Evolutionary conservation across 37 sponge, comb jelly and placozoan genomes (phyloP).

Genomic region (Aplysina aerophoba): DNA sequence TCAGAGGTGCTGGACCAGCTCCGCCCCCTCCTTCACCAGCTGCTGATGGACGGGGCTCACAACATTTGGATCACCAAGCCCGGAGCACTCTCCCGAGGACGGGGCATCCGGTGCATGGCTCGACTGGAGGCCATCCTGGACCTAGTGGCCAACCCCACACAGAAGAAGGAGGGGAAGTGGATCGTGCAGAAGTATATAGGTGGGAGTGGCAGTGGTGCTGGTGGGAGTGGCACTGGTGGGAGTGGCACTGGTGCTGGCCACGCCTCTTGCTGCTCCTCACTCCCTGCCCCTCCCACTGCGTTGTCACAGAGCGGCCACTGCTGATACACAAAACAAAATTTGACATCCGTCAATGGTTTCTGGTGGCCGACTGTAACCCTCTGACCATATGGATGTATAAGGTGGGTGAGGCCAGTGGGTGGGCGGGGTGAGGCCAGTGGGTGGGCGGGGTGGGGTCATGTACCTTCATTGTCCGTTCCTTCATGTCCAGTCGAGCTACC

Average conservation of each 20-base stretch:
- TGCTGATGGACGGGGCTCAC: constrained; percentile 79
- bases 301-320: constrained; percentile 79
- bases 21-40: constrained; percentile 62
- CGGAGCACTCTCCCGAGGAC: constrained; percentile 92
- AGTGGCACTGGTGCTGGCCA: neutral
- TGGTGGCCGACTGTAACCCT: constrained; percentile 98
- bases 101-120: constrained; percentile 84
- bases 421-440: neutral
- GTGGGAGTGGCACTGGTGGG: neutral
- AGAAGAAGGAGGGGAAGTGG: constrained; percentile 79
- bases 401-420: constrained; percentile 36
- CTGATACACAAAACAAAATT: constrained; percentile 92
- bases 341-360: constrained; percentile 99
- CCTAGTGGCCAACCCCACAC: constrained; percentile 46
- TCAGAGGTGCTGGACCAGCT: constrained; percentile 24
- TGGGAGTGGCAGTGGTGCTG: neutral
- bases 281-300: neutral
- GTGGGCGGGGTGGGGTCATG: neutral
- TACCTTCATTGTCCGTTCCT: neutral
- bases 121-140: constrained; percentile 71
- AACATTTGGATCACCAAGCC: constrained; percentile 99
- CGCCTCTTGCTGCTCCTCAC: neutral
- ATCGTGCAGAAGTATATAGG: constrained; percentile 99
- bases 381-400: constrained; percentile 97
- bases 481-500: constrained; percentile 75